Percentiles rank a stretch among this genome's conserved stretches.
Conservation (phyloP, 1,140 invertebrate species). For the Trinorchestia longiramus region DNA sequence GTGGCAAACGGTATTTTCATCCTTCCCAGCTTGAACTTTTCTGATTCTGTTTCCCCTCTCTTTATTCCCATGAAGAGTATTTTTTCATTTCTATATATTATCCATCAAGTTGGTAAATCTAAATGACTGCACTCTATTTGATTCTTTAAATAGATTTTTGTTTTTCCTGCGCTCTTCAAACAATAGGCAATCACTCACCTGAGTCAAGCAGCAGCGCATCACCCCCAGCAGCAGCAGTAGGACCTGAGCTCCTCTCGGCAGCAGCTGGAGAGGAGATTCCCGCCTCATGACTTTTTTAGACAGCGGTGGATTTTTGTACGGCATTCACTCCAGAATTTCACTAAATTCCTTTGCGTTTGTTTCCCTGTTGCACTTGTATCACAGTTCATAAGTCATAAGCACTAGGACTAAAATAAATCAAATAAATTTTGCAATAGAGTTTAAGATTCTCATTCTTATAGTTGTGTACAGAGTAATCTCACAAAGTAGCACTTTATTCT, state of each 20-base stretch:
- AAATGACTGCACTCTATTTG: no score
- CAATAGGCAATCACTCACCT: not conserved
- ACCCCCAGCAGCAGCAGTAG: not conserved
- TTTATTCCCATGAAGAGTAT: no score
- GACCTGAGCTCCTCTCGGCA: not conserved
- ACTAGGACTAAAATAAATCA: not conserved
- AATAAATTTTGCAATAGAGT: not conserved
- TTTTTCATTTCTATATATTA: no score
- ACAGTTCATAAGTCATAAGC: not conserved
- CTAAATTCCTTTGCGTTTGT: not conserved
- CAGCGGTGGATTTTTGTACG: not conserved
- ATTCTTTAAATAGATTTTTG: no score
- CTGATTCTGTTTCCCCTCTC: no score
- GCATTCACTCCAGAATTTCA: not conserved
- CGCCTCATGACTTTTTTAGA: not conserved
- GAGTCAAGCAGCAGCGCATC: not conserved
- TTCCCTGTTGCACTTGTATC: not conserved
- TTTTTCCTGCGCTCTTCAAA: no score
- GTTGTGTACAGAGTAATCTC: not conserved
- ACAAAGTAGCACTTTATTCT: not conserved
- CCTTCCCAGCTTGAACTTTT: no score
- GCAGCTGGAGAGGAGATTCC: not conserved
- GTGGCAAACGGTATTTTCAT: no score
- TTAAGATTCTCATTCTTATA: not conserved
- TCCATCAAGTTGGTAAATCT: no score